Conservation (phyloP, 2,113 vertebrate genomes). For the Calidris pugnax region DNA sequence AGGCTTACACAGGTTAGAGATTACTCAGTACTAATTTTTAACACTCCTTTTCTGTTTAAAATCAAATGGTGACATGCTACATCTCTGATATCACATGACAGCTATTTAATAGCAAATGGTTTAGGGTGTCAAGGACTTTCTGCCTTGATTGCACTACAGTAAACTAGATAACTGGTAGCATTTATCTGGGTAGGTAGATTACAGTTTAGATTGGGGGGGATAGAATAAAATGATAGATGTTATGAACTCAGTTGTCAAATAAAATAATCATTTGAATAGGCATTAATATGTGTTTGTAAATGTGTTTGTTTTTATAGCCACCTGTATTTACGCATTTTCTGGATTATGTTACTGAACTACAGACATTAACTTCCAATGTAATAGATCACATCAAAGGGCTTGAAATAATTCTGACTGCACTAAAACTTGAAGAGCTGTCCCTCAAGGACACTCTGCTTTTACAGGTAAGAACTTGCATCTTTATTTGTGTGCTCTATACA, state of each 20-base stretch:
- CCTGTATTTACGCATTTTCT: conserved; percentile 88
- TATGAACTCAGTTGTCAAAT: not conserved
- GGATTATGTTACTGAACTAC: conserved; percentile 85
- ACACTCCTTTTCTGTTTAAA: not conserved
- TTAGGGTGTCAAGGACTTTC: not conserved
- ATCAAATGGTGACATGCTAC: not conserved
- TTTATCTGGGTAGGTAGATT: not conserved
- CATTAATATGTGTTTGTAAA: not conserved
- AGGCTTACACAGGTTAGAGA: not conserved
- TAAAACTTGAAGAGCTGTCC: conserved; percentile 88
- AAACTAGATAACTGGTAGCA: not conserved
- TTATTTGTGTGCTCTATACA: not conserved
- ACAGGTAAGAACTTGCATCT: conserved; percentile 71
- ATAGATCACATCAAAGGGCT: conserved; percentile 89
- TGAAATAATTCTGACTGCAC: conserved; percentile 83
- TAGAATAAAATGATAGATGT: not conserved
- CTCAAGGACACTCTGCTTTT: conserved; percentile 82
- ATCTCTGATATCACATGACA: not conserved
- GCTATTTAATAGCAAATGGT: not conserved
- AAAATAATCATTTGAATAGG: no score
- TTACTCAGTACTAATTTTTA: not conserved
- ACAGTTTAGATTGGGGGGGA: not conserved
- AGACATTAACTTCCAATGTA: conserved; percentile 85
- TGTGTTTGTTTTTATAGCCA: conserved; percentile 76
- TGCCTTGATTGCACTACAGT: not conserved